These are phyloP conservation scores for Aspidiotus rigidus DNA, from an alignment of 2,888 invertebrate genomes.

Conservation along the genomic window DNA sequence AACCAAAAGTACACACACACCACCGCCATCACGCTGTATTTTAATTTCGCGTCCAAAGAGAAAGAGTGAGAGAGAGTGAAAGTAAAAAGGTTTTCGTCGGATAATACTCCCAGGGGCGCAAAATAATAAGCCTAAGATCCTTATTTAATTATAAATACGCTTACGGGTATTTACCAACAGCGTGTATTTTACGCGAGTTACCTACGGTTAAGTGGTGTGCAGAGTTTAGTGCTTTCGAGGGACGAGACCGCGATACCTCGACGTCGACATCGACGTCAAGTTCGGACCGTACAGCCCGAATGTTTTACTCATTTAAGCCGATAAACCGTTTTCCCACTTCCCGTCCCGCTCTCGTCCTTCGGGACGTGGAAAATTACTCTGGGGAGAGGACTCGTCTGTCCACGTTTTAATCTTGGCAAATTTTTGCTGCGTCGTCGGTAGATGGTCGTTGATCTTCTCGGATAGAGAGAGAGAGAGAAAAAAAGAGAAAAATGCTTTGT, in stretches of 20 bases:
- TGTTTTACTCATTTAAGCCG: conserved; percentile 26
- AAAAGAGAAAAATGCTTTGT: no score
- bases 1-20: not conserved
- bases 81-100: not conserved
- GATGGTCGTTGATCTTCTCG: no score
- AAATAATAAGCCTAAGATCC: conserved; percentile 29
- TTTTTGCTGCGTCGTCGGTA: no score
- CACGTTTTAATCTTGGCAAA: no score
- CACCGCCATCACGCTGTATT: not conserved
- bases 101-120: conserved; percentile 12
- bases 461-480: no score
- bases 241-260: not conserved
- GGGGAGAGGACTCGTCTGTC: no score
- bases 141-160: conserved; percentile 32
- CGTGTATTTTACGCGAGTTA: conserved; percentile 1
- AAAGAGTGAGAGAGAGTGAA: not conserved
- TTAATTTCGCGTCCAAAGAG: not conserved
- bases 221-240: conserved; percentile 24
- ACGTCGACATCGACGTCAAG: no score
- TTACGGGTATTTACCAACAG: conserved; percentile 26
- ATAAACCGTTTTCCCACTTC: conserved; percentile 11
- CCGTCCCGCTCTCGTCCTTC: not conserved
- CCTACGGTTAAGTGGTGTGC: conserved; percentile 22
- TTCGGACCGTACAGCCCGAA: conserved; percentile 7
- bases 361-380: no score